Evolutionary conservation across 1,140 invertebrate genomes (phyloP), one percentile per base, ranked within the genome.

Genomic region (Drosophila suzukii): DNA sequence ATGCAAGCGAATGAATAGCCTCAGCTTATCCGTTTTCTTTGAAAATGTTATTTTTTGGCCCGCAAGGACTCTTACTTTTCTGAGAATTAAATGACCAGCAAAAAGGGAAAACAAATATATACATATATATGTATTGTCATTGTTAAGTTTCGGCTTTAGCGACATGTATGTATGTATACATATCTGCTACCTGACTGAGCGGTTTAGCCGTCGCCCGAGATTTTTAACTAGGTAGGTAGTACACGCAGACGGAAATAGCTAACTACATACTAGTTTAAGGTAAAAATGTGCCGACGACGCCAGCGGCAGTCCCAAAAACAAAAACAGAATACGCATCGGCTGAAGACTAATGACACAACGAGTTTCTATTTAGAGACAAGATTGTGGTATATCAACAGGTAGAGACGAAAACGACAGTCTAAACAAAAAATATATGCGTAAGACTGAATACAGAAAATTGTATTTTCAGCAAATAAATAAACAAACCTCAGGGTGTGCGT

Each of bases 301-400:
- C 51, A 60, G 56, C 41, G 47, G 46, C 56, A 67, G 61, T 43
- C 68, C 62, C 53, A 66, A 34, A 41, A 67, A 70, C 50, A 34
- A 67, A 27, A 50, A 46, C 54, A 72, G 34, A 30, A 34, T 49
- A 75, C 43, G 30, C 56, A 60, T 59, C 66, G 65, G 34, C 50
- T 73, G 44, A 85, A 79, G 63, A 88, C 72, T 88, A 83, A 83
- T 89, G 79, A 88, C 79, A 81, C 80, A 85, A 81, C 84, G 84
- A 88, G 80, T 88, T 89, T 88, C 83, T 89, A 89, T 88, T 89
- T 89, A 84, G 59, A 73, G 73, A 89, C 58, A 50, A 73, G 82
- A 89, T 89, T 88, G 76, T 79, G 78, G 80, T 68, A 80, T 83
- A 89, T 88, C 84, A 89, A 88, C 83, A 88, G 83, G 83, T 88